Conservation (phyloP, 2,113 vertebrate genomes). For the Pelmatolapia mariae region DNA sequence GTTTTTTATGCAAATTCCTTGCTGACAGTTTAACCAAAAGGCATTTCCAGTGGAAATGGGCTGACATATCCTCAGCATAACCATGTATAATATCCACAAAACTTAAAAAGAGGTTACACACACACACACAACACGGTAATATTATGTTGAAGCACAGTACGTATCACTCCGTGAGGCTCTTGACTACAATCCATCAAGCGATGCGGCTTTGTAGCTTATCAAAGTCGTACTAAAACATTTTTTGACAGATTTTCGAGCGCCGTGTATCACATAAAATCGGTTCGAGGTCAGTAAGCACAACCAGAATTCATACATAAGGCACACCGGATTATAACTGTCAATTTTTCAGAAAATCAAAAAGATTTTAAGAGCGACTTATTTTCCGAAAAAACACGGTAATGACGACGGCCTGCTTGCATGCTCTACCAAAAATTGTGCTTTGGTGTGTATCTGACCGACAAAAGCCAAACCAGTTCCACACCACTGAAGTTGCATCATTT, state of each 20-base stretch:
- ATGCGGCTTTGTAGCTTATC: not conserved
- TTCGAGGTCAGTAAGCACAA: not conserved
- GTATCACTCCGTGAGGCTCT: not conserved
- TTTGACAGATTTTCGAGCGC: not conserved
- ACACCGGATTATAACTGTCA: not conserved
- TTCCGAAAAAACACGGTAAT: not conserved
- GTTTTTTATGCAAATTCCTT: not conserved
- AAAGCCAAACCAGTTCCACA: not conserved
- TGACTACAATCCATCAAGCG: not conserved
- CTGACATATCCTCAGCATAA: not conserved
- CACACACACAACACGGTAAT: not conserved
- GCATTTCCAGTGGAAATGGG: not conserved
- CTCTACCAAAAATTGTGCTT: not conserved
- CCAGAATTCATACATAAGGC: not conserved
- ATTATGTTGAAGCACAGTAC: not conserved
- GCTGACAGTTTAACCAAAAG: not conserved
- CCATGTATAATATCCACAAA: not conserved
- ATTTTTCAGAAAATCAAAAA: not conserved
- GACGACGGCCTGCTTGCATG: not conserved
- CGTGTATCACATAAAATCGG: not conserved
- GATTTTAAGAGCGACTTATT: not conserved
- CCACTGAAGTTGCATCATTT: not conserved
- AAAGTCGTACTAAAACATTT: not conserved
- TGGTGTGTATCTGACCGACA: not conserved
- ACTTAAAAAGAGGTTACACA: not conserved